Percentiles rank a stretch among this genome's conserved stretches.
phyloP scores from a whole-genome alignment of 1,140 invertebrate genomes.

The Drosophila takahashii region DNA sequence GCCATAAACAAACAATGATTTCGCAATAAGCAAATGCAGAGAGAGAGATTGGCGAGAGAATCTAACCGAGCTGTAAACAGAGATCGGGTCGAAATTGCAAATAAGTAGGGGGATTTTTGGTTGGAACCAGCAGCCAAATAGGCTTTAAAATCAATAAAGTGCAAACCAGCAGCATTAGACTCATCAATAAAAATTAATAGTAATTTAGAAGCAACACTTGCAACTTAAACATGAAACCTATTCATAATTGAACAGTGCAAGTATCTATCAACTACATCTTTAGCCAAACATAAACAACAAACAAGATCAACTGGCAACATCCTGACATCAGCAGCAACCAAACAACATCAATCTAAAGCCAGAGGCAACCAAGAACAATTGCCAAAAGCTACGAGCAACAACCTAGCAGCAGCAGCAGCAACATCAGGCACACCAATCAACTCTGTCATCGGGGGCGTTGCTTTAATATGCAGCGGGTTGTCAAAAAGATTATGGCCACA shows the following conservation, averaged over 20 bases:
- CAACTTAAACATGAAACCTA: neutral
- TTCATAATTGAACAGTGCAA: neutral
- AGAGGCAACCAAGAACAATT: slow-evolving; percentile 9
- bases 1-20: slow-evolving; percentile 66
- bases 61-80: slow-evolving; percentile 57
- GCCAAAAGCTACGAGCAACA: slow-evolving; percentile 38
- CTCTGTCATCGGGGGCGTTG: slow-evolving; percentile 52
- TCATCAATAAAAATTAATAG: neutral
- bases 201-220: neutral
- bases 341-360: slow-evolving; percentile 1
- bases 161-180: neutral
- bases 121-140: slow-evolving; percentile 1
- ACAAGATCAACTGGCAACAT: neutral
- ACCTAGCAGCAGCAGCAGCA: slow-evolving; percentile 12
- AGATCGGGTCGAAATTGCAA: slow-evolving; percentile 39
- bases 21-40: slow-evolving; percentile 17
- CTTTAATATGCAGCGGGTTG: slow-evolving; percentile 63
- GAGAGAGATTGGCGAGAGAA: slow-evolving; percentile 20
- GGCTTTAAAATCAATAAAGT: slow-evolving; percentile 8
- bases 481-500: slow-evolving; percentile 49
- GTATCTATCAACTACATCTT: neutral
- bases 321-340: neutral
- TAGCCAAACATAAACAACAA: no score
- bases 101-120: slow-evolving; percentile 11
- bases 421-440: slow-evolving; percentile 30